Evolutionary conservation across 2,113 vertebrate genomes (phyloP).

Genomic region (Hylia prasina): DNA sequence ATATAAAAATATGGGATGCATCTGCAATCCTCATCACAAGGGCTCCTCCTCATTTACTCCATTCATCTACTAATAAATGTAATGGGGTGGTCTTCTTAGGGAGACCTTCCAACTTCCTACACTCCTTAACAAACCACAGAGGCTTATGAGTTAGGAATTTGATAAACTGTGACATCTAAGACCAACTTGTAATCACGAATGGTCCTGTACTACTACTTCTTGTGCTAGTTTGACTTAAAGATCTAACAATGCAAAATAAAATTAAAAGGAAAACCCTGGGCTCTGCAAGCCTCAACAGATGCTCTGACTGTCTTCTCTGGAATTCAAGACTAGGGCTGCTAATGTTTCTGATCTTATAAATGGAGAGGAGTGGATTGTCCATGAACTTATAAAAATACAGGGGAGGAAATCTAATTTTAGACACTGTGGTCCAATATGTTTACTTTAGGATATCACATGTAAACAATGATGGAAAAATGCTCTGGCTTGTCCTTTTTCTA

Average conservation of each 20-base stretch:
- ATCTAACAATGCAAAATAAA: background rate
- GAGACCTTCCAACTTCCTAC: background rate
- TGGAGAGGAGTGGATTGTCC: background rate
- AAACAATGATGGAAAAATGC: background rate
- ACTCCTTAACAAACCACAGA: background rate
- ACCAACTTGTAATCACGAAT: background rate
- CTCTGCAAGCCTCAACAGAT: background rate
- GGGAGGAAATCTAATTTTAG: conserved; percentile 1
- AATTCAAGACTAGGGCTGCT: background rate
- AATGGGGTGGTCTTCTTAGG: background rate
- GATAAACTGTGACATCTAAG: background rate
- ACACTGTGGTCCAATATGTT: background rate
- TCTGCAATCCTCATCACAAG: background rate
- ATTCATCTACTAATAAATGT: background rate
- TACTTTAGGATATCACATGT: background rate
- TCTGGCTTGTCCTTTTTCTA: background rate
- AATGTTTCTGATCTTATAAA: background rate
- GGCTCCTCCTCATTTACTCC: background rate
- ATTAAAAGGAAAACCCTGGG: background rate
- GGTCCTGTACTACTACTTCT: background rate
- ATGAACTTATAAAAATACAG: background rate
- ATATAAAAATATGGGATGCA: background rate
- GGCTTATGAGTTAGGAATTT: background rate
- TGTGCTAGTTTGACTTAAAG: background rate
- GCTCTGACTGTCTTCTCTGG: background rate